A percentile compares a stretch with the other conserved stretches of the same genome.
Evolutionary conservation across 2,113 vertebrate species (phyloP).

Genomic region (Amphiprion ocellaris): DNA sequence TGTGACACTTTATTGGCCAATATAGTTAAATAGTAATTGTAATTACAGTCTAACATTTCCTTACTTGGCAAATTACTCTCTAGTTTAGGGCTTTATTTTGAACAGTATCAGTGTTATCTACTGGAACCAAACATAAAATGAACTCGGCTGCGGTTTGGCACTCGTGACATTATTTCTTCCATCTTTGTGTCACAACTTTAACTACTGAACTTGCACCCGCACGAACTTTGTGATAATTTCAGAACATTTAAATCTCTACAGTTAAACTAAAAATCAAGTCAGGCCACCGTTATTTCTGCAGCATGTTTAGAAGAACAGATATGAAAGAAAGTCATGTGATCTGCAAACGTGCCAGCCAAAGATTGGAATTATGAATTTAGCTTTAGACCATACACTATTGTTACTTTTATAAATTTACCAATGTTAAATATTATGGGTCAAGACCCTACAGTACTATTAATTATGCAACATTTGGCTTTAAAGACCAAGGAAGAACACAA

Average conservation of each 20-base stretch:
- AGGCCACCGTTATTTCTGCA: too few species aligned
- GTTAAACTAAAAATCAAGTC: background rate
- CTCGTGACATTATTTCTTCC: background rate
- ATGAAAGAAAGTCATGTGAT: too few species aligned
- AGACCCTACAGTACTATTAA: too few species aligned
- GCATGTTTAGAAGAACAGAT: background rate
- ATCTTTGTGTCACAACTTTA: background rate
- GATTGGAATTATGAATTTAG: too few species aligned
- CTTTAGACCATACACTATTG: too few species aligned
- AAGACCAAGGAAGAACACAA: too few species aligned
- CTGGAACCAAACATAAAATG: background rate
- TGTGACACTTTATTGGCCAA: slow-evolving; percentile 45
- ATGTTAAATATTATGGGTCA: too few species aligned
- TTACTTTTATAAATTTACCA: too few species aligned
- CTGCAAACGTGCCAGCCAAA: too few species aligned
- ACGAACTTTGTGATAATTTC: background rate
- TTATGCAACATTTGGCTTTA: too few species aligned
- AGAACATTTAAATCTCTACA: background rate
- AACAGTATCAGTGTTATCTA: background rate
- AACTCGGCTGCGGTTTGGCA: background rate
- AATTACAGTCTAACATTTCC: slow-evolving; percentile 15
- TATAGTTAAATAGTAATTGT: slow-evolving; percentile 44
- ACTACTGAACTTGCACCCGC: background rate
- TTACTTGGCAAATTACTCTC: slow-evolving; percentile 36
- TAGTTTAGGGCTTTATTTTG: slow-evolving; percentile 30